Conservation (phyloP, 2,113 vertebrate species). For the Hydrolagus affinis region DNA sequence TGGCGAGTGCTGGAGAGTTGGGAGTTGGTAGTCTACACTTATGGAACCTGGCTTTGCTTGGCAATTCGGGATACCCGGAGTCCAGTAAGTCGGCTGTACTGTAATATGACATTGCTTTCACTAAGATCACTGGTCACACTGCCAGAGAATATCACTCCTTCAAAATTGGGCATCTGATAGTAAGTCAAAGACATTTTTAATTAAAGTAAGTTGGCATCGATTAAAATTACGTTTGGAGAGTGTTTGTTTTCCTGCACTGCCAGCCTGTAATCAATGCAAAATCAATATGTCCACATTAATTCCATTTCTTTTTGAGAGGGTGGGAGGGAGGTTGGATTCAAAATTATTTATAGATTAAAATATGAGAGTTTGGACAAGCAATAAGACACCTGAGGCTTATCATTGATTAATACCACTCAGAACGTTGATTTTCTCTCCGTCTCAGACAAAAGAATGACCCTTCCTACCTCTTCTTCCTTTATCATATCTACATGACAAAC, state of each 20-base stretch:
- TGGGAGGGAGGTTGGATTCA: neutral
- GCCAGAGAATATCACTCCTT: neutral
- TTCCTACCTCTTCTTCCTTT: too few relatives aligned
- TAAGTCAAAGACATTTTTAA: neutral
- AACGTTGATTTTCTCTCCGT: too few relatives aligned
- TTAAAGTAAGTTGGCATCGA: neutral
- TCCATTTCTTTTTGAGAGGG: neutral
- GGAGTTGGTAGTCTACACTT: too few relatives aligned
- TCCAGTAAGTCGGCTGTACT: too few relatives aligned
- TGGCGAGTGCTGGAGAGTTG: too few relatives aligned
- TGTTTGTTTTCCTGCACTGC: too few relatives aligned
- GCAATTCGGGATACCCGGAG: too few relatives aligned
- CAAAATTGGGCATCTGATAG: neutral
- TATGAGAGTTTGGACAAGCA: neutral
- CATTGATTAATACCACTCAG: too few relatives aligned
- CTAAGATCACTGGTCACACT: neutral
- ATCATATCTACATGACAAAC: neutral
- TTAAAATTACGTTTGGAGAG: neutral
- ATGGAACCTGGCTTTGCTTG: too few relatives aligned
- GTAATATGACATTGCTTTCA: too few relatives aligned
- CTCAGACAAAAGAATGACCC: too few relatives aligned
- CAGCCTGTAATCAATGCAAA: neutral
- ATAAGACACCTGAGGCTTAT: neutral
- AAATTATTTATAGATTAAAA: conserved; percentile 14
- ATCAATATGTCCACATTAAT: conserved; percentile 7